Percentiles rank a stretch among this genome's conserved stretches.
Conservation (phyloP, 2,113 vertebrate genomes). For the Lamprologus lemairii region DNA sequence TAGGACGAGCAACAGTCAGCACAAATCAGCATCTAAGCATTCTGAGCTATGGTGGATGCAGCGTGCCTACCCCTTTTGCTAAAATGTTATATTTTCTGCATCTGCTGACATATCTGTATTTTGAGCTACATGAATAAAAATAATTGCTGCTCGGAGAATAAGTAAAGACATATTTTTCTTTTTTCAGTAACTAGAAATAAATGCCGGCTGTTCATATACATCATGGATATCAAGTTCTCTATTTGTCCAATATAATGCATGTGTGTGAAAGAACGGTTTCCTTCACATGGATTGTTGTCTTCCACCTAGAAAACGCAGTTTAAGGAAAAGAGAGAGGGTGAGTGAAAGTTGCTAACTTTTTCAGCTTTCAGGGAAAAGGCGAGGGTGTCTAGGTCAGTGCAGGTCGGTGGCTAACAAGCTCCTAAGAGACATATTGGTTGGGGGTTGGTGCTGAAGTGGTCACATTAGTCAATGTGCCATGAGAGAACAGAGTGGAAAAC, state of each 20-base stretch:
- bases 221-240: neutral
- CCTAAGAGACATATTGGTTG: conserved; percentile 50
- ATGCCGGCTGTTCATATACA: neutral
- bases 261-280: neutral
- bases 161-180: neutral
- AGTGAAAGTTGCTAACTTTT: neutral
- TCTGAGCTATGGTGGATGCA: conserved; percentile 1
- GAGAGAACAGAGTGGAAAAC: conserved; percentile 40
- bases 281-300: neutral
- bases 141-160: neutral
- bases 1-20: conserved; percentile 1
- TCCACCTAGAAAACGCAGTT: neutral
- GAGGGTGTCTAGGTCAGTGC: conserved; percentile 37
- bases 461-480: conserved; percentile 44
- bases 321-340: neutral
- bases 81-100: neutral
- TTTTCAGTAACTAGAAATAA: neutral
- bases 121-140: neutral
- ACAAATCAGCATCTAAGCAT: neutral
- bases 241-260: neutral
- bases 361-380: conserved; percentile 1
- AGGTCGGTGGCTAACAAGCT: conserved; percentile 59
- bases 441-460: conserved; percentile 15
- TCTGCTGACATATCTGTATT: neutral
- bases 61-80: neutral